These are phyloP conservation scores for Aleiodes sp. DNA, from an alignment of 1,140 invertebrate species.

Conservation along the genomic window DNA sequence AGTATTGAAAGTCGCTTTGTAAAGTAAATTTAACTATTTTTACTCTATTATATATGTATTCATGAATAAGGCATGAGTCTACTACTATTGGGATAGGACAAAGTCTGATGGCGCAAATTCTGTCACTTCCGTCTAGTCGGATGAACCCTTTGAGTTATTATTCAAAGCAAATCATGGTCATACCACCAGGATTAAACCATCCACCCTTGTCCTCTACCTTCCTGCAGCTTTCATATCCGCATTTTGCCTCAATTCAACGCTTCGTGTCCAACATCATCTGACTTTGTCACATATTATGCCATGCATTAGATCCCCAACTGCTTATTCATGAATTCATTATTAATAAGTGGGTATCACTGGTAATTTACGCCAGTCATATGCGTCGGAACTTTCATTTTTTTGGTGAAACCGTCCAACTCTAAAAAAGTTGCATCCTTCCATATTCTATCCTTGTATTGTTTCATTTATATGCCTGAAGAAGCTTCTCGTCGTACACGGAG, in stretches of 20 bases:
- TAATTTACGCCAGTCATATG: neutral
- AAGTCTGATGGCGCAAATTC: slow-evolving; percentile 38
- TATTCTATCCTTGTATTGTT: too few relatives aligned
- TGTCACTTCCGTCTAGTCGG: slow-evolving; percentile 13
- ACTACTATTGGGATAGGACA: slow-evolving; percentile 32
- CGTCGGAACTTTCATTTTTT: too few relatives aligned
- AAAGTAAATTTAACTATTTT: too few relatives aligned
- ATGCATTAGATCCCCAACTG: neutral
- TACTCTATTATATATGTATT: neutral
- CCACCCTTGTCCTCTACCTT: slow-evolving; percentile 9
- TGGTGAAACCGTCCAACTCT: too few relatives aligned
- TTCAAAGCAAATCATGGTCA: slow-evolving; percentile 61
- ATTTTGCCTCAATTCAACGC: slow-evolving; percentile 19
- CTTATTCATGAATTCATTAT: neutral
- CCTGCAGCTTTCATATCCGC: slow-evolving; percentile 2
- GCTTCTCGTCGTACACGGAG: too few relatives aligned
- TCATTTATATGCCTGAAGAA: too few relatives aligned
- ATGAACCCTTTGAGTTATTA: slow-evolving; percentile 60
- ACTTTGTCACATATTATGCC: slow-evolving; percentile 2
- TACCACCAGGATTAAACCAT: slow-evolving; percentile 46
- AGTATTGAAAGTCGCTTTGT: too few relatives aligned
- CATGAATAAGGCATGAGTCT: slow-evolving; percentile 47
- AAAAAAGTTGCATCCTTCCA: too few relatives aligned
- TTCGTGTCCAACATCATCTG: neutral
- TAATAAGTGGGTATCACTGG: neutral